These are phyloP conservation scores for Physocephala rufipes DNA, from an alignment of 2,888 invertebrate genomes.

Conservation along the genomic window DNA sequence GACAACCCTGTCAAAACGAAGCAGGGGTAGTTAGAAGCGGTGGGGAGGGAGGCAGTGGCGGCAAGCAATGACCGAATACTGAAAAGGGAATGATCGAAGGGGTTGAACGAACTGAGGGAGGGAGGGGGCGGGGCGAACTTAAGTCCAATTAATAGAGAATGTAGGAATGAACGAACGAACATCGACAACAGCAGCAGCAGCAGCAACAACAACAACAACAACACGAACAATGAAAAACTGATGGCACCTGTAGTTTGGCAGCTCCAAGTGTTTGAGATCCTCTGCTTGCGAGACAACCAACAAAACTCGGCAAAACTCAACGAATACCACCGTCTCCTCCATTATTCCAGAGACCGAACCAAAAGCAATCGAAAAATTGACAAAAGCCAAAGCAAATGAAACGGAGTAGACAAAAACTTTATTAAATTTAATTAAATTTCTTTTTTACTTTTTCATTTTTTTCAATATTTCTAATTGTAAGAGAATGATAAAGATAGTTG, in stretches of 20 bases:
- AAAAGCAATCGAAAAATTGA: constrained; percentile 16
- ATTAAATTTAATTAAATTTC: constrained; percentile 14
- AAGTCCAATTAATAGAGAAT: constrained; percentile 17
- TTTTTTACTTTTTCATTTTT: not conserved
- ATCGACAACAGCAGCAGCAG: not conserved
- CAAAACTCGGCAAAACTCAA: no score
- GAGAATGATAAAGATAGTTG: not conserved
- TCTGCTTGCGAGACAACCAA: no score
- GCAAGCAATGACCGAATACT: no score
- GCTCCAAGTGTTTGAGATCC: constrained; percentile 21
- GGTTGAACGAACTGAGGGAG: constrained; percentile 2
- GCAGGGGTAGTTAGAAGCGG: not conserved
- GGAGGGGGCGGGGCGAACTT: not conserved
- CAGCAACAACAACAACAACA: constrained; percentile 8
- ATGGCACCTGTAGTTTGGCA: constrained; percentile 23
- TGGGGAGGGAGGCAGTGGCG: not conserved
- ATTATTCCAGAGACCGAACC: not conserved
- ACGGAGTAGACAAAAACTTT: not conserved
- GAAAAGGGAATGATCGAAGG: no score
- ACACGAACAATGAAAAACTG: not conserved
- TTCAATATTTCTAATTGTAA: not conserved
- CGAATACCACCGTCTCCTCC: no score
- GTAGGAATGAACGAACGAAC: not conserved
- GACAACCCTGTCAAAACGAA: constrained; percentile 7
- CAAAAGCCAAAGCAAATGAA: not conserved